Base-by-base conservation (phyloP, 1,140 invertebrate genomes). In the Copidosoma floridanum region DNA sequence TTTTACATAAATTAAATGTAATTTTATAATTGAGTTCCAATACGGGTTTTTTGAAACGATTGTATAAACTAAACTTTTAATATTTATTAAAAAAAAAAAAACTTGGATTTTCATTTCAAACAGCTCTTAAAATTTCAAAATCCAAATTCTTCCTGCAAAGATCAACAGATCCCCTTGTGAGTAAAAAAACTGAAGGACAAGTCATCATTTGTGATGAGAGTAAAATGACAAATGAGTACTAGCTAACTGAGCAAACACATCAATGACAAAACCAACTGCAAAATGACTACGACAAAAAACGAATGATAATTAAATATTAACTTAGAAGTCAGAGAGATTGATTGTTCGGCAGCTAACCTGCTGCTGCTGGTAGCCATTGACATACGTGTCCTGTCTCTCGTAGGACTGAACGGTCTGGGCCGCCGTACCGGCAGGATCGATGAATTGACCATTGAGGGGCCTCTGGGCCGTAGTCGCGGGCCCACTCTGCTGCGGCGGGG, bases 331-430 rank as follows among this genome's bases (percentile, higher is more conserved):
- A 64, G 50, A 59, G 55, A 64, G 50, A 59, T 64, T 53, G 48
- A 63, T 57, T 63, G 54, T 63, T 52, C 61, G 55, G 61, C 61
- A 59, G 46, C 63, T 77, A 71, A 81, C 79, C 77, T 79, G 78
- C 77, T 79, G 78, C 77, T 79, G 78, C 67, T 79, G 77, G 62
- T 81, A 80, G 54, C 79, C 79, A 61, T 82, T 81, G 23, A 81
- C 79, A 62, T 80, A 81, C 58, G 80, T 78, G 29, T 6, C 6
- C 64, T 79, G 78, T 57, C 77, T 77, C 32, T 80, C 77, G 59
- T 80, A 80, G 44, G 68, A 68, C 35, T n/a, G n/a, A n/a, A 79
- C 75, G 44, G 76, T 60, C 64, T 80, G 79, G 32, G 69, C 73
- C 16, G 75, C 43, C 4, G 75, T 72, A 23, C 71, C 68, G 23